phyloP scores from a whole-genome alignment of 2,113 vertebrate species.

The Connochaetes taurinus region DNA sequence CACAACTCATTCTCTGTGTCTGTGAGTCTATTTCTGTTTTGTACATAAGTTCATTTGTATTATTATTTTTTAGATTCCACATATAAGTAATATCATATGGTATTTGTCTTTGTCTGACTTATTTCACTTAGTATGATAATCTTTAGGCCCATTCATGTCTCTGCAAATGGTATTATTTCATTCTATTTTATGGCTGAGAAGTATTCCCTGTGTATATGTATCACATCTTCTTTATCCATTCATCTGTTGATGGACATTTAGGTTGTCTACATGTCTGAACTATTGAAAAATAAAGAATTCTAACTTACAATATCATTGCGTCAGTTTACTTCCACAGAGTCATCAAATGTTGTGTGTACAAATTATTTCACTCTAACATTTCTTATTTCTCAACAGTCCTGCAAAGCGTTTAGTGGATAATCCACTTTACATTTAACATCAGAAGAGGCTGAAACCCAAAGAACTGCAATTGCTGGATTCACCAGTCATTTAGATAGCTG shows the following conservation, averaged over 20 bases:
- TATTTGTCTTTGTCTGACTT: neutral
- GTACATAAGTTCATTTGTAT: neutral
- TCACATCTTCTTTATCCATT: neutral
- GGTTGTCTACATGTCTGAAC: neutral
- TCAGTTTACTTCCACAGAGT: neutral
- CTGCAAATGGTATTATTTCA: neutral
- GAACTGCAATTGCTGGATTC: neutral
- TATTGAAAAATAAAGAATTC: neutral
- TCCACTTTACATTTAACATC: neutral
- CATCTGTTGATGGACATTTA: neutral
- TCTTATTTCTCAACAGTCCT: neutral
- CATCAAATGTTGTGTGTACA: neutral
- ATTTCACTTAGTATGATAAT: neutral
- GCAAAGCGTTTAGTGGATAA: neutral
- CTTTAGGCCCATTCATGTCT: neutral
- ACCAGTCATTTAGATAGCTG: neutral
- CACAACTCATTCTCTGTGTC: neutral
- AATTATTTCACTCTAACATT: neutral
- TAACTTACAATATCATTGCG: neutral
- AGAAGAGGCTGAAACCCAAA: neutral
- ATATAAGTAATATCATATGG: neutral
- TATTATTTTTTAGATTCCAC: neutral
- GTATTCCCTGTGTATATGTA: neutral
- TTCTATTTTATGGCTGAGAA: neutral
- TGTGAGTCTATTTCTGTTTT: neutral